Conservation (phyloP, 2,113 vertebrate species). For the Anarrhichthys ocellatus region DNA sequence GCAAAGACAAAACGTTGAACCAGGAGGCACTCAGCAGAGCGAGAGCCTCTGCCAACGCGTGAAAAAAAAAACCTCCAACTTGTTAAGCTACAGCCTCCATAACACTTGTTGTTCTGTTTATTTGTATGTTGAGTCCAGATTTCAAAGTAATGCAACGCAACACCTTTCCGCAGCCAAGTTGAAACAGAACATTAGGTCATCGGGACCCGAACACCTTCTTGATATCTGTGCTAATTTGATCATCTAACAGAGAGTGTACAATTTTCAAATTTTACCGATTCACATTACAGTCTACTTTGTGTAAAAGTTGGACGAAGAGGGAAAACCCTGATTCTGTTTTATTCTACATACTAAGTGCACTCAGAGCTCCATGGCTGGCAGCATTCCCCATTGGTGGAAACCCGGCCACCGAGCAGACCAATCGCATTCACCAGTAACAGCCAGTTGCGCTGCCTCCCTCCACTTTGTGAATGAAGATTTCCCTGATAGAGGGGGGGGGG, state of each 20-base stretch:
- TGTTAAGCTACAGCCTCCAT: constrained; percentile 53
- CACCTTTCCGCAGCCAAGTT: constrained; percentile 40
- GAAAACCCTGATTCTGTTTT: neutral
- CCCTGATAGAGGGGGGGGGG: constrained; percentile 63
- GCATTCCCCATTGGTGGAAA: constrained; percentile 23
- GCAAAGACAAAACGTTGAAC: constrained; percentile 47
- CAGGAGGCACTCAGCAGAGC: constrained; percentile 51
- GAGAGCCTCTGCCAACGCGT: constrained; percentile 35
- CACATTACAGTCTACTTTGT: neutral
- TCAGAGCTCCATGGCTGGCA: constrained; percentile 12
- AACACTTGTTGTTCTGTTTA: constrained; percentile 21
- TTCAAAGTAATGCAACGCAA: constrained; percentile 40
- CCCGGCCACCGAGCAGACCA: constrained; percentile 1
- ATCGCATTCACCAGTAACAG: neutral
- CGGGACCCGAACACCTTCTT: neutral
- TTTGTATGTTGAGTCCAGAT: constrained; percentile 22
- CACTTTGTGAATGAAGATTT: constrained; percentile 71
- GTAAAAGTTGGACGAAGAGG: neutral
- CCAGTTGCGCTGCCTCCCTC: constrained; percentile 21
- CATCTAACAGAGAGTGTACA: neutral
- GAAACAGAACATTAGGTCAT: constrained; percentile 35
- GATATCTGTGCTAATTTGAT: neutral
- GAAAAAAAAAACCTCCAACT: constrained; percentile 20
- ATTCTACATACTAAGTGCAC: neutral
- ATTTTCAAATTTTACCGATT: neutral